Percentiles rank a stretch among this genome's conserved stretches.
phyloP scores from a whole-genome alignment of 1,140 invertebrate species.

The Mercenaria mercenaria region DNA sequence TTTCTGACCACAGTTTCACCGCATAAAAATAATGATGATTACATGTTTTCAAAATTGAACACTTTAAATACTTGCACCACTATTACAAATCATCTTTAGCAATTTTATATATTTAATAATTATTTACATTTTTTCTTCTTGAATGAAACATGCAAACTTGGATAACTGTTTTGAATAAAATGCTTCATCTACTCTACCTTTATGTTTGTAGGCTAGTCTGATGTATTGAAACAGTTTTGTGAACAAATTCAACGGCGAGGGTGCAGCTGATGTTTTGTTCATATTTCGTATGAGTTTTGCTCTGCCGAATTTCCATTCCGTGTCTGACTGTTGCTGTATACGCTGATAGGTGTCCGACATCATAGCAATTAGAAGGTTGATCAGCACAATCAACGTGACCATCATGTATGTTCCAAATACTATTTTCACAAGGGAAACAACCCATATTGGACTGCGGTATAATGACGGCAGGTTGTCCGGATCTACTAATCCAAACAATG shows the following conservation, averaged over 20 bases:
- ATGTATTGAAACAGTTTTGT: constrained; percentile 92
- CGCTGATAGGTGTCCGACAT: constrained; percentile 99
- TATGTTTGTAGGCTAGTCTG: constrained; percentile 92
- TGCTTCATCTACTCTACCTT: too few species aligned
- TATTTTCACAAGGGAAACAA: constrained; percentile 87
- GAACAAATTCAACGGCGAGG: constrained; percentile 98
- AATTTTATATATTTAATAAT: too few species aligned
- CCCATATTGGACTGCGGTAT: constrained; percentile 87
- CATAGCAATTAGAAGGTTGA: constrained; percentile 99
- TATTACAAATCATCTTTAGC: too few species aligned
- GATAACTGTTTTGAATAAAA: too few species aligned
- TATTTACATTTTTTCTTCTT: too few species aligned
- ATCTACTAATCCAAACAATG: constrained; percentile 98
- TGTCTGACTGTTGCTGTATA: constrained; percentile 99
- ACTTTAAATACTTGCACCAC: too few species aligned
- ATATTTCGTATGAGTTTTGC: constrained; percentile 99
- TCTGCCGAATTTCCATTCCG: constrained; percentile 99
- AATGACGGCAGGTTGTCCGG: constrained; percentile 89
- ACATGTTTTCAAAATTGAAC: too few species aligned
- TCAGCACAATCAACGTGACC: constrained; percentile 98
- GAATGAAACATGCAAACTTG: too few species aligned
- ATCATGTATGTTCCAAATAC: constrained; percentile 99
- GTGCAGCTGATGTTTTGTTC: constrained; percentile 98
- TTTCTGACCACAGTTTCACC: too few species aligned
- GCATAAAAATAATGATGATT: too few species aligned